Evolutionary conservation across 1,140 invertebrate genomes (phyloP).

Genomic region (Bathynomus jamesi): DNA sequence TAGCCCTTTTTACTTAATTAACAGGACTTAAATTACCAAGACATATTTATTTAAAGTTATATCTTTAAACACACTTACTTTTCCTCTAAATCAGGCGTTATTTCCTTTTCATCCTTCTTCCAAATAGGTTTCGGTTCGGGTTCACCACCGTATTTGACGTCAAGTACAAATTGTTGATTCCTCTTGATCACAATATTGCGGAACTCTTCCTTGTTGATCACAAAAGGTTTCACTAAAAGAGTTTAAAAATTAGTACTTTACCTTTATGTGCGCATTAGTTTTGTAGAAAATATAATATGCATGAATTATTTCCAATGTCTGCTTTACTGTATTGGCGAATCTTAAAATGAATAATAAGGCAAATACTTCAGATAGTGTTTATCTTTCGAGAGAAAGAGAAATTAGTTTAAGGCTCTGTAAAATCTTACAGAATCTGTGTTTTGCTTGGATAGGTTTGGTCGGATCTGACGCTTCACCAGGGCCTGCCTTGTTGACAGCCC

Average conservation of each 20-base stretch:
- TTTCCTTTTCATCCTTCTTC: slow-evolving; percentile 63
- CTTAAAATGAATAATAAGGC: too few species aligned
- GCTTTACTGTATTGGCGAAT: too few species aligned
- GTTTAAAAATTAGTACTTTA: too few species aligned
- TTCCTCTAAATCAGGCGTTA: slow-evolving; percentile 53
- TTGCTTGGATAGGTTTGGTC: slow-evolving; percentile 73
- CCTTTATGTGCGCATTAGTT: too few species aligned
- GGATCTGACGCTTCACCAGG: slow-evolving; percentile 88
- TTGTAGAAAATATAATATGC: too few species aligned
- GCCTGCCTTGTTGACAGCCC: slow-evolving; percentile 91
- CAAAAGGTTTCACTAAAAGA: slow-evolving; percentile 34
- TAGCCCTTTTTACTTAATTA: too few species aligned
- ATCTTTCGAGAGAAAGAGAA: too few species aligned
- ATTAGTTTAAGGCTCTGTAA: too few species aligned
- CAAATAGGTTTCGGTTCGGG: slow-evolving; percentile 86
- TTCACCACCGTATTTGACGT: slow-evolving; percentile 90
- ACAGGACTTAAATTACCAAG: too few species aligned
- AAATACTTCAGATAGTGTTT: too few species aligned
- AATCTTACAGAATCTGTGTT: slow-evolving; percentile 46
- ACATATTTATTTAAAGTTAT: neutral
- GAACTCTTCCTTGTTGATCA: slow-evolving; percentile 44
- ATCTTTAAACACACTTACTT: slow-evolving; percentile 16
- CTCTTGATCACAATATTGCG: slow-evolving; percentile 92
- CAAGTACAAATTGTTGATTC: slow-evolving; percentile 82
- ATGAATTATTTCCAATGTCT: too few species aligned